Percentiles rank a stretch among this genome's conserved stretches.
Conservation (phyloP, 1,140 invertebrate species). For the Penaeus chinensis region DNA sequence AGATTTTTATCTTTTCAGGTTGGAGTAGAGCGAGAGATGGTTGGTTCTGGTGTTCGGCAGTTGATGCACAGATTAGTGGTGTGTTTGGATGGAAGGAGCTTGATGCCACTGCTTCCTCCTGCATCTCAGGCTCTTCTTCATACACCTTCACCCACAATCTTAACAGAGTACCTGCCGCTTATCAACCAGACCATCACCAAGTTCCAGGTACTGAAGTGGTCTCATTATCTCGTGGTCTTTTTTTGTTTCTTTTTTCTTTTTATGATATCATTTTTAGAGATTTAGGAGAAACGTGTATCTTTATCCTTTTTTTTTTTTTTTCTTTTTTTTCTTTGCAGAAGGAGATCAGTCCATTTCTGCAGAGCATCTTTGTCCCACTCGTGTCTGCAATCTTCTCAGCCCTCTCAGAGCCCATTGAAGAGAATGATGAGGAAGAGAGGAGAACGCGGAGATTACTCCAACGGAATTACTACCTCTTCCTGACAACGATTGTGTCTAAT, state of each 20-base stretch:
- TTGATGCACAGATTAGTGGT: conserved; percentile 75
- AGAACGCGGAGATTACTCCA: conserved; percentile 71
- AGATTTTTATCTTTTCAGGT: conserved; percentile 60
- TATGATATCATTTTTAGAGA: not conserved
- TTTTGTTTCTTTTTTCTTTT: not conserved
- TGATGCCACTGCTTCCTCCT: conserved; percentile 73
- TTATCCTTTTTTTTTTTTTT: not conserved
- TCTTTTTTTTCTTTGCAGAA: conserved; percentile 69
- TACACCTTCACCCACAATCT: conserved; percentile 69
- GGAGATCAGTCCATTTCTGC: conserved; percentile 72
- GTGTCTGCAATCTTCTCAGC: conserved; percentile 71
- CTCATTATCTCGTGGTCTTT: not conserved
- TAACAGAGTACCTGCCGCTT: conserved; percentile 75
- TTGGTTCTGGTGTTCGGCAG: conserved; percentile 71
- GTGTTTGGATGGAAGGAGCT: conserved; percentile 72
- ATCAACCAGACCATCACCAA: conserved; percentile 75
- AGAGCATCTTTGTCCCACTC: conserved; percentile 72
- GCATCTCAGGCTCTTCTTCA: conserved; percentile 72
- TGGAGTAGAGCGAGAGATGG: conserved; percentile 64
- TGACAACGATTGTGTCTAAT: conserved; percentile 71
- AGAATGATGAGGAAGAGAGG: conserved; percentile 70
- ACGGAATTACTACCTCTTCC: conserved; percentile 72
- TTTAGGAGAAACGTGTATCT: not conserved
- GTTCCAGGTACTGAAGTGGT: conserved; percentile 71
- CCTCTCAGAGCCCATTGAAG: conserved; percentile 69